phyloP scores from a whole-genome alignment of 2,797 vertebrate species.

The Rhinoraja longicauda region DNA sequence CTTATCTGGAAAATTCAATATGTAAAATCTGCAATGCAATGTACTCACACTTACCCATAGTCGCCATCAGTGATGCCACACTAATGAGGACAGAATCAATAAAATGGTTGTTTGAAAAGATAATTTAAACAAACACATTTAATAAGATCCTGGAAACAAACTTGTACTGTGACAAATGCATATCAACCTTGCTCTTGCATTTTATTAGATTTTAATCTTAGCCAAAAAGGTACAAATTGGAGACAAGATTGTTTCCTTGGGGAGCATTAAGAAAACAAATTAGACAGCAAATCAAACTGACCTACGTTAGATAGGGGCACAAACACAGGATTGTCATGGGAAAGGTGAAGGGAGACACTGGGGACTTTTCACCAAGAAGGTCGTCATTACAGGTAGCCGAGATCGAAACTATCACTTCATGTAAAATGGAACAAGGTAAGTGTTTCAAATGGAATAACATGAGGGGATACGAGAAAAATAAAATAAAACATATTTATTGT shows the following conservation, averaged over 20 bases:
- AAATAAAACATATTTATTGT: not conserved
- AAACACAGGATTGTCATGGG: not conserved
- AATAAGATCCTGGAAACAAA: not conserved
- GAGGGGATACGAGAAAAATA: not conserved
- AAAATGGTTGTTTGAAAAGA: not conserved
- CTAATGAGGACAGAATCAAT: not conserved
- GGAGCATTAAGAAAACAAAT: not conserved
- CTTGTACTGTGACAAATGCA: not conserved
- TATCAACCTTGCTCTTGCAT: not conserved
- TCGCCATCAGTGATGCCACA: not conserved
- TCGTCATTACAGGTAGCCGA: not conserved
- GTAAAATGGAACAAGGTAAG: not conserved
- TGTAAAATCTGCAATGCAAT: not conserved
- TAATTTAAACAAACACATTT: constrained; percentile 19
- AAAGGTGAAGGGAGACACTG: not conserved
- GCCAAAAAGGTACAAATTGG: not conserved
- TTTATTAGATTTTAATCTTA: constrained; percentile 6
- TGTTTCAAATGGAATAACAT: not conserved
- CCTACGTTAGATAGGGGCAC: not conserved
- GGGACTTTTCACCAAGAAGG: not conserved
- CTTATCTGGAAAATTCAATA: constrained; percentile 21
- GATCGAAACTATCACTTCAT: not conserved
- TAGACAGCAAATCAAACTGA: not conserved
- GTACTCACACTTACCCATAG: not conserved
- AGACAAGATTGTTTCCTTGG: not conserved